phyloP scores from a whole-genome alignment of 35 echinoderm and acorn worm species.

The Ophiothrix spiculata region DNA sequence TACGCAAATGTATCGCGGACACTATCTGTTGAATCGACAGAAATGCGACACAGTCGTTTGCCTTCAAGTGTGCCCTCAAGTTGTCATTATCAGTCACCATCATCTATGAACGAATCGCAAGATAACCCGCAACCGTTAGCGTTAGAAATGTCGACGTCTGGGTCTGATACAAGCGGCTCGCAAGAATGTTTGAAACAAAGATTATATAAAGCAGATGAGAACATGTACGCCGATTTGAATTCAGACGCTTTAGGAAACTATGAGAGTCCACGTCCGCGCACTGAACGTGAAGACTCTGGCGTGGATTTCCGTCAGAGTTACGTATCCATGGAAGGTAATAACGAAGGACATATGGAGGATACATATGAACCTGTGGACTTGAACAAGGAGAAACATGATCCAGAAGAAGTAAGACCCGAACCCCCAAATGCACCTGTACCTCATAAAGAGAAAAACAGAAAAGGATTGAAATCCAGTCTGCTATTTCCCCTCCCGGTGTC shows the following conservation, averaged over 20 bases:
- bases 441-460: neutral
- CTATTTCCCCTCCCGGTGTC: neutral
- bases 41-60: no score
- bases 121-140: neutral
- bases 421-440: neutral
- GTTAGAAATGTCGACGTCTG: neutral
- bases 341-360: neutral
- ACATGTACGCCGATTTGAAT: neutral
- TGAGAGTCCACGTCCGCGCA: neutral
- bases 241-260: neutral
- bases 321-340: neutral
- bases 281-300: neutral
- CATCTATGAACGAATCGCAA: neutral
- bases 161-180: neutral
- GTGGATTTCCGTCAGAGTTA: neutral
- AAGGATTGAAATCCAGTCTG: neutral
- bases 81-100: slow-evolving; percentile 2
- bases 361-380: neutral
- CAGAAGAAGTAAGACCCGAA: neutral
- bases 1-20: neutral
- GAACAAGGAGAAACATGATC: neutral
- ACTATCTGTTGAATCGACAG: neutral
- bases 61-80: neutral
- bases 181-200: neutral
- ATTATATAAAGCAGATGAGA: neutral